Evolutionary conservation across 2,888 invertebrate genomes (phyloP).

Genomic region (Leptodirus hochenwartii): DNA sequence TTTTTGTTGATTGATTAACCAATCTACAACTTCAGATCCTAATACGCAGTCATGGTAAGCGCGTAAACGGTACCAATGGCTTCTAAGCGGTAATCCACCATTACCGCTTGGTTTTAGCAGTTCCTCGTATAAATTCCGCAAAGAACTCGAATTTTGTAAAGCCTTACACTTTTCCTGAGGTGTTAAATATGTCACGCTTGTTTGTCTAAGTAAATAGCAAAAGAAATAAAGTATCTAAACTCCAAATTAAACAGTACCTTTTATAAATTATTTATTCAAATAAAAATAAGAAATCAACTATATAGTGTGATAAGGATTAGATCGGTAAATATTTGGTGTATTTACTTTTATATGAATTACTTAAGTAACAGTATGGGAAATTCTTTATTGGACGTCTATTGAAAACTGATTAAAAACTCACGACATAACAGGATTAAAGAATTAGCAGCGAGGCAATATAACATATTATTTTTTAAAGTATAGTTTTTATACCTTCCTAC

Average conservation of each 20-base stretch:
- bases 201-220: constrained; percentile 13
- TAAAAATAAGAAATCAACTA: too few species aligned
- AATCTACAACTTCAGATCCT: constrained; percentile 66
- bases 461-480: neutral
- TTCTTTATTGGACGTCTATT: too few species aligned
- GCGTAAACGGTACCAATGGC: constrained; percentile 50
- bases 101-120: constrained; percentile 27
- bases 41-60: constrained; percentile 59
- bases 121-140: constrained; percentile 43
- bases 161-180: constrained; percentile 33
- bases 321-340: too few species aligned
- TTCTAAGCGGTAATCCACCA: constrained; percentile 37
- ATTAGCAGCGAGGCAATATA: too few species aligned
- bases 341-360: too few species aligned
- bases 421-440: too few species aligned
- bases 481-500: constrained; percentile 26
- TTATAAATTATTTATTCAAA: neutral
- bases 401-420: too few species aligned
- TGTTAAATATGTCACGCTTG: constrained; percentile 26
- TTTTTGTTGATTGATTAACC: constrained; percentile 62
- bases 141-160: constrained; percentile 37
- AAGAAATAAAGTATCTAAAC: neutral
- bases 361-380: too few species aligned
- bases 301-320: too few species aligned
- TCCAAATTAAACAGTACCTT: neutral